Conservation (phyloP, 2,797 vertebrate genomes). For the Nothura maculosa region DNA sequence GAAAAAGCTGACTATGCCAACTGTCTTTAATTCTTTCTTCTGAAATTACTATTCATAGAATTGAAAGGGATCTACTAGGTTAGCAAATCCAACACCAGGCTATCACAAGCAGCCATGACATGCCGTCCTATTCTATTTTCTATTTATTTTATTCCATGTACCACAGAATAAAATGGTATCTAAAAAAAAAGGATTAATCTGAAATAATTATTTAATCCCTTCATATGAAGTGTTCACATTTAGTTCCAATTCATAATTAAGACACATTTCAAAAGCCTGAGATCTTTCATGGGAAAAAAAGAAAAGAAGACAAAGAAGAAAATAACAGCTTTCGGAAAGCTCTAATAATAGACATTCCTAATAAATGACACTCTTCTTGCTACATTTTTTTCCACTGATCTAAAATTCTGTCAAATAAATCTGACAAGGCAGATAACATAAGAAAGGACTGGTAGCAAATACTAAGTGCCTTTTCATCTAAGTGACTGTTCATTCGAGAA, state of each 20-base stretch:
- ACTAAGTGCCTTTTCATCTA: neutral
- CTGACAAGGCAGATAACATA: constrained; percentile 35
- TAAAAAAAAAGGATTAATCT: constrained; percentile 44
- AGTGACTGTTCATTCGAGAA: constrained; percentile 38
- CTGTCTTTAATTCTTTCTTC: constrained; percentile 66
- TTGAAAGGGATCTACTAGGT: constrained; percentile 68
- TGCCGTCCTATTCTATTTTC: constrained; percentile 48
- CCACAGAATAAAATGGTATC: constrained; percentile 28
- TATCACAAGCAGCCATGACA: constrained; percentile 54
- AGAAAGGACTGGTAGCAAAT: constrained; percentile 31
- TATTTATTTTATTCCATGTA: constrained; percentile 56
- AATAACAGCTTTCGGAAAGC: neutral
- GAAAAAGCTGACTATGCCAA: constrained; percentile 43
- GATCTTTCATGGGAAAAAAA: neutral
- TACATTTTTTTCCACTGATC: neutral
- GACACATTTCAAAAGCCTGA: constrained; percentile 27
- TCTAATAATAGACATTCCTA: neutral
- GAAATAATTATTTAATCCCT: constrained; percentile 9
- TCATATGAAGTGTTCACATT: constrained; percentile 36
- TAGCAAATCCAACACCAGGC: constrained; percentile 61
- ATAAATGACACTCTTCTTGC: neutral
- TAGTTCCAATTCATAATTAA: constrained; percentile 38
- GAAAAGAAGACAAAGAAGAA: no score
- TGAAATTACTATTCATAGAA: constrained; percentile 63
- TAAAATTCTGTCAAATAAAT: constrained; percentile 37